A percentile compares a stretch with the other conserved stretches of the same genome.
These are phyloP conservation scores for Camelus bactrianus DNA, from an alignment of 2,113 vertebrate species.

Conservation along the genomic window DNA sequence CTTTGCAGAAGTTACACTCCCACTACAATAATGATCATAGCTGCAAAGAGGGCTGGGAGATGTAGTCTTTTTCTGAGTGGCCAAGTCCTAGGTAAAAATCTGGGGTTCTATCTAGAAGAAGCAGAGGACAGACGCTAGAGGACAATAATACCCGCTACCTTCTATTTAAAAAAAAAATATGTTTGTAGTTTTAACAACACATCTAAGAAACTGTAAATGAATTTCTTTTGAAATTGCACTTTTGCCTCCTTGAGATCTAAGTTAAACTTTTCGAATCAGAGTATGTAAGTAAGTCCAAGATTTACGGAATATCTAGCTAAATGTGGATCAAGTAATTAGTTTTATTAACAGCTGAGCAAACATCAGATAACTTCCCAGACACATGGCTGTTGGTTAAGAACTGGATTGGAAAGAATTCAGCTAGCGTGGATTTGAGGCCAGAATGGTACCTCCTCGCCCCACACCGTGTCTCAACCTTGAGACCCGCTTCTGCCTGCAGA, in stretches of 20 bases:
- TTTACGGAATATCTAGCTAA: constrained; percentile 5
- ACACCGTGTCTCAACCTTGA: background rate
- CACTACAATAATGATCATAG: background rate
- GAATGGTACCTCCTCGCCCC: background rate
- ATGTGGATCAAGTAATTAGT: constrained; percentile 28
- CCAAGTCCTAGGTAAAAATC: background rate
- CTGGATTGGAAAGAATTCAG: constrained; percentile 1
- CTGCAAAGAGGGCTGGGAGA: background rate
- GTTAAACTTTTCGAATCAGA: background rate
- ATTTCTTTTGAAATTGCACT: background rate
- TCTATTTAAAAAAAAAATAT: background rate
- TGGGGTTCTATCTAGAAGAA: background rate
- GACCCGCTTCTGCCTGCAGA: background rate
- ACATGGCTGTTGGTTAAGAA: constrained; percentile 1
- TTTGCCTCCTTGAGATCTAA: background rate
- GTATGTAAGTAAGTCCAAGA: background rate
- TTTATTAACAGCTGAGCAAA: constrained; percentile 54
- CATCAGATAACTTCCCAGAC: background rate
- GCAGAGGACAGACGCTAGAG: background rate
- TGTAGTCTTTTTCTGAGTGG: background rate
- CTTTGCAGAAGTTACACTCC: background rate
- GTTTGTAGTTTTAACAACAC: background rate
- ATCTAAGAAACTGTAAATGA: background rate
- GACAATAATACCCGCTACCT: background rate
- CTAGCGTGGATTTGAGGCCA: background rate